phyloP scores from a whole-genome alignment of 2,888 invertebrate species.

The Euphydryas editha region DNA sequence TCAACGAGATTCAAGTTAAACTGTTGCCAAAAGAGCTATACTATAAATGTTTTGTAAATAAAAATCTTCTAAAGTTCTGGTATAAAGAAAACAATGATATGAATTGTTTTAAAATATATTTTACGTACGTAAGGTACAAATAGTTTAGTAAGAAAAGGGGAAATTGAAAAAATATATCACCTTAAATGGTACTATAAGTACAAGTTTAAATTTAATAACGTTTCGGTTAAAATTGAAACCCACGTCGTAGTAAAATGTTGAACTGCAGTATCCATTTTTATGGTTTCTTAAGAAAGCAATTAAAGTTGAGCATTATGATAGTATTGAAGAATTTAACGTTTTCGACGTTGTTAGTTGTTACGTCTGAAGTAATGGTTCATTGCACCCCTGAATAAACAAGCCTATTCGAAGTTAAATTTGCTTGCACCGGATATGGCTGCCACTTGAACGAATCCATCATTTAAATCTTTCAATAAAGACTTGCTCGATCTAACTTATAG shows the following conservation, averaged over 20 bases:
- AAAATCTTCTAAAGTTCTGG: not conserved
- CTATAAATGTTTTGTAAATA: slow-evolving; percentile 52
- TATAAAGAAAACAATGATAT: too few relatives aligned
- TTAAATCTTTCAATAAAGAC: slow-evolving; percentile 63
- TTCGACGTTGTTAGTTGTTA: slow-evolving; percentile 75
- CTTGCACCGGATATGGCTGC: slow-evolving; percentile 79
- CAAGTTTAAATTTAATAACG: slow-evolving; percentile 45
- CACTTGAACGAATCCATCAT: slow-evolving; percentile 76
- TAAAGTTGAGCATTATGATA: slow-evolving; percentile 78
- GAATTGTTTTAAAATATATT: not conserved
- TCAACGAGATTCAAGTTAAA: slow-evolving; percentile 70
- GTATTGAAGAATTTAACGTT: slow-evolving; percentile 80
- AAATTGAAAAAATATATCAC: too few relatives aligned
- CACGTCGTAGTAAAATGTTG: slow-evolving; percentile 63
- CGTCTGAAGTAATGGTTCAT: slow-evolving; percentile 77
- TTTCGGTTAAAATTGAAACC: slow-evolving; percentile 66
- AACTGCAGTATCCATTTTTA: slow-evolving; percentile 72
- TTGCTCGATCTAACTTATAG: slow-evolving; percentile 54
- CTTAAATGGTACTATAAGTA: slow-evolving; percentile 31
- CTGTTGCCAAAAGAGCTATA: slow-evolving; percentile 55
- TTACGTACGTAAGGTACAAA: too few relatives aligned
- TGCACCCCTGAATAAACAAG: slow-evolving; percentile 82
- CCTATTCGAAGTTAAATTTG: slow-evolving; percentile 79
- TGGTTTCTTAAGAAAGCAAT: slow-evolving; percentile 79
- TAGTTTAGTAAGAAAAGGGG: too few relatives aligned